Percentiles rank a stretch among this genome's conserved stretches.
phyloP scores from a whole-genome alignment of 1,140 invertebrate species.

The Pseudoatta argentina region DNA sequence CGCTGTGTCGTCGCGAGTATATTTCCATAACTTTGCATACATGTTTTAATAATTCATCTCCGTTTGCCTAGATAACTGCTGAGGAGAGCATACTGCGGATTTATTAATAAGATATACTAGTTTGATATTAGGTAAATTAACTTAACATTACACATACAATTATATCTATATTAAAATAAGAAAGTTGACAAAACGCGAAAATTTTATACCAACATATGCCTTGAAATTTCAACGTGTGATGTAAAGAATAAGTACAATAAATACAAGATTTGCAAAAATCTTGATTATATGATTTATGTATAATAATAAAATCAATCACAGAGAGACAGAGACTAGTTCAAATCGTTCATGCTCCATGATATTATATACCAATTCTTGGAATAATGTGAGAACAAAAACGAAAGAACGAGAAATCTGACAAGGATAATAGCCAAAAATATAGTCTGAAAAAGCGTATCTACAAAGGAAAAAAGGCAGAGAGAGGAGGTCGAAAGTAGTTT shows the following conservation, averaged over 20 bases:
- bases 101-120: constrained; percentile 61
- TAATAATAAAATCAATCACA: background rate
- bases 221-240: background rate
- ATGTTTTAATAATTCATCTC: constrained; percentile 84
- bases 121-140: constrained; percentile 64
- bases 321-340: background rate
- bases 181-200: background rate
- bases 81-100: constrained; percentile 35
- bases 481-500: constrained; percentile 49
- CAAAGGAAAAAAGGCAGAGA: constrained; percentile 7
- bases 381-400: constrained; percentile 42
- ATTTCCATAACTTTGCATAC: constrained; percentile 86
- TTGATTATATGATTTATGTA: background rate
- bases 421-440: constrained; percentile 51
- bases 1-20: constrained; percentile 80
- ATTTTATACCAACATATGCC: background rate
- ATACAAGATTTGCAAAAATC: background rate
- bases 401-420: constrained; percentile 52
- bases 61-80: constrained; percentile 44
- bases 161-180: constrained; percentile 26
- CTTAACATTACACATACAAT: constrained; percentile 9
- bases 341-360: background rate
- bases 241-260: background rate
- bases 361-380: constrained; percentile 64
- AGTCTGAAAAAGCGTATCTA: background rate